Base-by-base conservation (phyloP, 1,140 invertebrate species). In the Drosophila simulans region DNA sequence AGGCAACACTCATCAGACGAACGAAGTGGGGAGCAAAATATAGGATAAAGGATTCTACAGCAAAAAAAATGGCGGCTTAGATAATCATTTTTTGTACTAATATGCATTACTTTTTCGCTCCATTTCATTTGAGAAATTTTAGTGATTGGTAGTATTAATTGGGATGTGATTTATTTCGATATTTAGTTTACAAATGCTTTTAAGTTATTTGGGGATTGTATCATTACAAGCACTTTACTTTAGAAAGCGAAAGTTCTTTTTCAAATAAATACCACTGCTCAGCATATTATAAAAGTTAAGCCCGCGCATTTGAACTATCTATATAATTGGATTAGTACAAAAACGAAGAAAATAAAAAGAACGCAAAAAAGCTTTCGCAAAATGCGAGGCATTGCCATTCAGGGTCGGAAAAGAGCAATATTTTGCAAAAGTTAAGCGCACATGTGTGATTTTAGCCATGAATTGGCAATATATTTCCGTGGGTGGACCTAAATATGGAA, bases 1-100 rank as follows among this genome's bases (percentile, higher is more conserved):
- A 86, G 84, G 83, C 83, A 86, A 83, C 75, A 69, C 62, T 63
- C 51, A 55, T 75, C 71, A 65, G 68, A 15, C 40, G 35, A 35
- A 37, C 34, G 56, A 31, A 20, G 13, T 20, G 7, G 40, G 10
- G 13, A 40, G 7, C 2, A 31, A 46, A n/a, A 45, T 3, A 10
- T 3, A 1, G 43, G 20, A 7, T 12, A 10, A 37, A 40, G 7
- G 17, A 17, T 31, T 5, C 3, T 12, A 15, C 31, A 22, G 3
- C 20, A 2, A 11, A 27, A 52, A 52, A 58, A 45, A 20, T 20
- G 22, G 1, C 25, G 35, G 17, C 25, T 27, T 8, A 11, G 3
- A 3, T 20, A 15, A 25, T 17, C 4, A n/a, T 17, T 35, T 8
- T 0, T 1, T 7, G 2, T 17, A 0, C 1, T 13, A 31, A n/a